phyloP scores from a whole-genome alignment of 2,113 vertebrate species.

The Rhegmatorhina hoffmannsi region DNA sequence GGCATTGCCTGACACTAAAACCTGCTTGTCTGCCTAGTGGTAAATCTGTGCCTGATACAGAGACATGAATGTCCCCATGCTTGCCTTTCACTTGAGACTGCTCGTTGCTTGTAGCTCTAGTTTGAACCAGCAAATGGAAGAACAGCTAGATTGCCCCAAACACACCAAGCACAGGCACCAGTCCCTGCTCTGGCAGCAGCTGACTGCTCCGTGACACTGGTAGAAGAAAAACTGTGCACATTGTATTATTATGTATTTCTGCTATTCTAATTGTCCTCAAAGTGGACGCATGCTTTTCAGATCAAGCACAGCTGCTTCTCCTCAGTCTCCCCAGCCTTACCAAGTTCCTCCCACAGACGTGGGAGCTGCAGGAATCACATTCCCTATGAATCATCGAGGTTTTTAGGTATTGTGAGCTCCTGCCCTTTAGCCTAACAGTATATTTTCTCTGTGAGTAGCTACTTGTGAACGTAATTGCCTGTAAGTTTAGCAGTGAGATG shows the following conservation, averaged over 20 bases:
- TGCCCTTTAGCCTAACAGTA: background rate
- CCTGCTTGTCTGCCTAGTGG: conserved; percentile 12
- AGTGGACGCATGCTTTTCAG: background rate
- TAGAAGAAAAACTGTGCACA: background rate
- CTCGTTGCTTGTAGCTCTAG: background rate
- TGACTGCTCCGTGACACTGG: background rate
- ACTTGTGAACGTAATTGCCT: background rate
- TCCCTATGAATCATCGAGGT: background rate
- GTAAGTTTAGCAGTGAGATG: background rate
- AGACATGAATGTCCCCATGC: background rate
- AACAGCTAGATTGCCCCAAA: background rate
- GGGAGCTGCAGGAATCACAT: background rate
- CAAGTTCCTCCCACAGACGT: background rate
- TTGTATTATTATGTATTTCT: background rate
- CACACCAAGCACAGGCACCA: background rate
- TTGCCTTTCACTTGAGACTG: background rate
- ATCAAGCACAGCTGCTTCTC: background rate
- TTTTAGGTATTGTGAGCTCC: background rate
- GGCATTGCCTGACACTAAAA: conserved; percentile 7
- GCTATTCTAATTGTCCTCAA: background rate
- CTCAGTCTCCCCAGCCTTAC: background rate
- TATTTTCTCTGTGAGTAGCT: background rate
- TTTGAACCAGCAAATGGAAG: background rate
- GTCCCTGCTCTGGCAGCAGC: background rate
- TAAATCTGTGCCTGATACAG: conserved; percentile 20